These are phyloP conservation scores for Panorpa germanica DNA, from an alignment of 2,888 invertebrate genomes.

Conservation along the genomic window DNA sequence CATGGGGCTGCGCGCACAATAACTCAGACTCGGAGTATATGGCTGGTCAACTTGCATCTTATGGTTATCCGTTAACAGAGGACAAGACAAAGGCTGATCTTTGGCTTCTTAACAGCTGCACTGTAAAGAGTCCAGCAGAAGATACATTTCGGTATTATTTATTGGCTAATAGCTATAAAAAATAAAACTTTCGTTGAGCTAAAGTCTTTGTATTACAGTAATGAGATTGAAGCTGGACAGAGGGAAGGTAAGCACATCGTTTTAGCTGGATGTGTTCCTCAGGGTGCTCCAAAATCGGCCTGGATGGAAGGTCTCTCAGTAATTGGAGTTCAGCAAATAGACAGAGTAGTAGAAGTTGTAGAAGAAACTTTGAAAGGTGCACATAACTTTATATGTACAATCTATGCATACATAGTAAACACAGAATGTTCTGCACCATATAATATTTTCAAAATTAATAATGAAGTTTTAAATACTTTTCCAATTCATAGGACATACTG, in stretches of 20 bases:
- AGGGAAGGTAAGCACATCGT: slow-evolving; percentile 67
- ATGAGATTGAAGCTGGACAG: slow-evolving; percentile 63
- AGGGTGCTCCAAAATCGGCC: slow-evolving; percentile 63
- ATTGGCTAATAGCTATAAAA: not conserved
- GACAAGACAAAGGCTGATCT: slow-evolving; percentile 69
- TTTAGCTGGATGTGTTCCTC: slow-evolving; percentile 95
- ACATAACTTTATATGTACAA: slow-evolving; percentile 15
- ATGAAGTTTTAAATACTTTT: too few relatives aligned
- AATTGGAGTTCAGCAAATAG: slow-evolving; percentile 97
- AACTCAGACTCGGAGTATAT: slow-evolving; percentile 97
- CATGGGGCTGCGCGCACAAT: slow-evolving; percentile 98
- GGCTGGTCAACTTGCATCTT: slow-evolving; percentile 82
- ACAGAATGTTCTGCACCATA: slow-evolving; percentile 2
- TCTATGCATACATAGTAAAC: too few relatives aligned
- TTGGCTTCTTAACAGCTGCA: slow-evolving; percentile 94
- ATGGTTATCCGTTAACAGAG: slow-evolving; percentile 71
- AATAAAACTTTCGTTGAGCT: slow-evolving; percentile 1
- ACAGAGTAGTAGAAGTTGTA: slow-evolving; percentile 90
- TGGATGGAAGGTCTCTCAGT: slow-evolving; percentile 67
- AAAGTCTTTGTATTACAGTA: slow-evolving; percentile 28
- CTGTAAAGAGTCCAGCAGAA: slow-evolving; percentile 94
- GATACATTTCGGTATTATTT: slow-evolving; percentile 59
- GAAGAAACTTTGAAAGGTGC: slow-evolving; percentile 89
- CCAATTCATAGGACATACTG: slow-evolving; percentile 38
- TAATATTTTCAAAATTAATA: too few relatives aligned